A percentile compares a stretch with the other conserved stretches of the same genome.
phyloP scores from a whole-genome alignment of 2,888 invertebrate species.

The Dinocampus coccinellae region DNA sequence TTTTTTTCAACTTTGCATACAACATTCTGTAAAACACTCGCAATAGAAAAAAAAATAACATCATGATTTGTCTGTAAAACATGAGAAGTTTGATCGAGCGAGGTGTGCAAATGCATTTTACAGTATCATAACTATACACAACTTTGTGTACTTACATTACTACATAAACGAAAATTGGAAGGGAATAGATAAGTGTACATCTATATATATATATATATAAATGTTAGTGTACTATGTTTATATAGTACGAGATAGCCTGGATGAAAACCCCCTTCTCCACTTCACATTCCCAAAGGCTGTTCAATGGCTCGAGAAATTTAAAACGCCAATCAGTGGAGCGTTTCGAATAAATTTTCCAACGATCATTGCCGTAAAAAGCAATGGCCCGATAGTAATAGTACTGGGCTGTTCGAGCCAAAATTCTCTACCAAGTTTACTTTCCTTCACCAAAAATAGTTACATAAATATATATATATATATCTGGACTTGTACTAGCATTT shows the following conservation, averaged over 20 bases:
- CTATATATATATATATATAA: not conserved
- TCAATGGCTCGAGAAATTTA: constrained; percentile 64
- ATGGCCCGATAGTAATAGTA: constrained; percentile 61
- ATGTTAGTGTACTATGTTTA: not conserved
- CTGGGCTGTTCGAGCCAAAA: constrained; percentile 7
- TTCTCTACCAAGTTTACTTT: not conserved
- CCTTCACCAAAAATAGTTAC: not conserved
- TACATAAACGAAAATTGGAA: not conserved
- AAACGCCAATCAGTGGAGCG: constrained; percentile 63
- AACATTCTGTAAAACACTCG: not conserved
- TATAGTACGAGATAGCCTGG: not conserved
- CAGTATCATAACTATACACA: not conserved
- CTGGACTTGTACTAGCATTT: not conserved
- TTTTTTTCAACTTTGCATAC: no score
- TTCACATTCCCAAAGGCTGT: constrained; percentile 34
- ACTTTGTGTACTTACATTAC: not conserved
- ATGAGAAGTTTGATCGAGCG: not conserved
- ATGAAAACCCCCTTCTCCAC: not conserved
- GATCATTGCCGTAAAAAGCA: constrained; percentile 63
- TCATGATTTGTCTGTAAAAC: not conserved
- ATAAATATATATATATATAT: not conserved
- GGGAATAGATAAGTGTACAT: not conserved
- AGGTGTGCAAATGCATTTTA: not conserved
- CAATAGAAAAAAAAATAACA: not conserved
- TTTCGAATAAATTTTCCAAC: constrained; percentile 57